Percentiles rank a stretch among this genome's conserved stretches.
Conservation (phyloP, 2,113 vertebrate species). For the Leucoraja erinaceus region DNA sequence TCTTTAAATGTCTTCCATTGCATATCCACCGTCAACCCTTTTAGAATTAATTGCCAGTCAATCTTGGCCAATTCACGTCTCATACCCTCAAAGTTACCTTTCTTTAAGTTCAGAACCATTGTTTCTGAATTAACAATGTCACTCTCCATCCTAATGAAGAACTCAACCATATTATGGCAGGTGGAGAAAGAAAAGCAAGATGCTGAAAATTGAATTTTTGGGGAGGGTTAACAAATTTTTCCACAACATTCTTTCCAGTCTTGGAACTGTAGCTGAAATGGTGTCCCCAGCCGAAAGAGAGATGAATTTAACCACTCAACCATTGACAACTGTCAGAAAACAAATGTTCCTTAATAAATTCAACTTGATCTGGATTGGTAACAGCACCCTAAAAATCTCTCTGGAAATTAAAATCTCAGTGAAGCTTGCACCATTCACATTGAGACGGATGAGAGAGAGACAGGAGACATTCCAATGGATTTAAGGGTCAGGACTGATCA, state of each 20-base stretch:
- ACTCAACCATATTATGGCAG: too few species aligned
- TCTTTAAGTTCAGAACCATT: too few species aligned
- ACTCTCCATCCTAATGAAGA: too few species aligned
- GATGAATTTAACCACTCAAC: not conserved
- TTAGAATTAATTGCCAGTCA: too few species aligned
- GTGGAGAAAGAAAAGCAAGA: not conserved
- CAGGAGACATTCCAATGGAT: not conserved
- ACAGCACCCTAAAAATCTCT: not conserved
- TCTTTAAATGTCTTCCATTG: too few species aligned
- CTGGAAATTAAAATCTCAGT: not conserved
- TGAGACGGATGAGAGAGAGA: not conserved
- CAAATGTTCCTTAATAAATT: not conserved
- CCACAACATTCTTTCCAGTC: not conserved
- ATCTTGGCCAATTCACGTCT: too few species aligned
- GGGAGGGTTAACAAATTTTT: not conserved
- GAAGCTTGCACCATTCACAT: not conserved
- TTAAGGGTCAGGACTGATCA: not conserved
- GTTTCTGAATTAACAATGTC: too few species aligned
- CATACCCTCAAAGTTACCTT: too few species aligned
- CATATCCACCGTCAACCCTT: too few species aligned
- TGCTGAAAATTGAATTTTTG: not conserved
- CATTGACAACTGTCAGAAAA: slow-evolving; percentile 4
- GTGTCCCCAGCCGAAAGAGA: not conserved
- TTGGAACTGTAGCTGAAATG: not conserved
- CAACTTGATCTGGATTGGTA: not conserved